Conservation (phyloP, 2,113 vertebrate species). For the Pristiophorus japonicus region DNA sequence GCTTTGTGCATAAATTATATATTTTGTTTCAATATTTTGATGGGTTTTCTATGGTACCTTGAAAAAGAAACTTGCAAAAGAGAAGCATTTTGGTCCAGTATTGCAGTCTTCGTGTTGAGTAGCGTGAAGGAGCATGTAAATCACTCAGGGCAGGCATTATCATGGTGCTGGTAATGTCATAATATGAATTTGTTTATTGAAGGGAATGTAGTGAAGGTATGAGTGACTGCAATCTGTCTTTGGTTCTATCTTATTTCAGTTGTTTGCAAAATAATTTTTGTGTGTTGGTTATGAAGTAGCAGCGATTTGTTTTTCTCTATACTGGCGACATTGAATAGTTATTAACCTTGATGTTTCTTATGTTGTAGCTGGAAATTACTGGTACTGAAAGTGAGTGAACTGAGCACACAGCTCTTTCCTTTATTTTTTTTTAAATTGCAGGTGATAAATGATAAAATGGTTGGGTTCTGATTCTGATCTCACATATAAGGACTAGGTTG, state of each 20-base stretch:
- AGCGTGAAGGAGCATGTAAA: not conserved
- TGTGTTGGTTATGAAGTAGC: not conserved
- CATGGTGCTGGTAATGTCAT: not conserved
- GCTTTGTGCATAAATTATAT: not conserved
- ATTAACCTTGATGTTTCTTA: not conserved
- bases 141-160: not conserved
- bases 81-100: not conserved
- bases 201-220: not conserved
- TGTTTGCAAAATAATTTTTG: not conserved
- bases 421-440: not conserved
- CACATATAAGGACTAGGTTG: not conserved
- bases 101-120: not conserved
- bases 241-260: not conserved
- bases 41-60: not conserved
- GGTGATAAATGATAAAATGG: not conserved
- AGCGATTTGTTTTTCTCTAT: not conserved
- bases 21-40: not conserved
- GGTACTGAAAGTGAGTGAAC: not conserved
- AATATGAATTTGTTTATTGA: not conserved
- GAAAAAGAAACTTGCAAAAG: not conserved
- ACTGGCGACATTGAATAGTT: not conserved
- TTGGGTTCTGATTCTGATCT: not conserved
- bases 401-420: not conserved
- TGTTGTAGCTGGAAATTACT: not conserved
- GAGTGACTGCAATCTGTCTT: not conserved